Evolutionary conservation across 2,888 invertebrate genomes (phyloP).

Genomic region (Petrolisthes cinctipes): DNA sequence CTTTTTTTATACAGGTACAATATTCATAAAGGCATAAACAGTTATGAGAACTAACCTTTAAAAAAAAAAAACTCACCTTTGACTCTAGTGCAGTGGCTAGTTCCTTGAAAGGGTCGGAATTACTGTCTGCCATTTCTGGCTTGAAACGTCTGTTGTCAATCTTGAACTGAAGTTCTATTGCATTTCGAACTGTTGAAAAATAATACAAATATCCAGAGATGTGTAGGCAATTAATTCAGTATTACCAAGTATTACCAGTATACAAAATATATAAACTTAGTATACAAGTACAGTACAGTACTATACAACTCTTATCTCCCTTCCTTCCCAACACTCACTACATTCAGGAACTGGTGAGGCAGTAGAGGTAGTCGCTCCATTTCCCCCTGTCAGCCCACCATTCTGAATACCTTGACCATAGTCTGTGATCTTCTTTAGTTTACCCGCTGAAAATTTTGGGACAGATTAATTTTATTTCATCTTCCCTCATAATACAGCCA

Average conservation of each 20-base stretch:
- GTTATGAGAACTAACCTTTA: no score
- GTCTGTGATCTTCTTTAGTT: constrained; percentile 32
- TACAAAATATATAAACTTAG: no score
- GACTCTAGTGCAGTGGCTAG: constrained; percentile 34
- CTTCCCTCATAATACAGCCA: no score
- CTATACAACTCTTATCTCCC: no score
- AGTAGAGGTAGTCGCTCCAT: background rate
- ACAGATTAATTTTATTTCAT: no score
- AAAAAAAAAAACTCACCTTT: constrained; percentile 18
- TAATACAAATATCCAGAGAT: no score
- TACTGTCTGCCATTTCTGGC: background rate
- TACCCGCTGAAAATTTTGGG: constrained; percentile 29
- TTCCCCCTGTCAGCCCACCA: constrained; percentile 12
- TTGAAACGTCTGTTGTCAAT: constrained; percentile 40
- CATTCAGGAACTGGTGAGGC: background rate
- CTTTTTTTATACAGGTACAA: no score
- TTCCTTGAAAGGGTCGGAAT: constrained; percentile 16
- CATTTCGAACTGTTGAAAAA: constrained; percentile 39
- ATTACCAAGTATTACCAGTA: no score
- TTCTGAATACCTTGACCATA: constrained; percentile 35
- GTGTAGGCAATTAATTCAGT: no score
- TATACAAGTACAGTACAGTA: no score
- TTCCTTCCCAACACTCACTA: background rate
- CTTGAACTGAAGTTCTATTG: constrained; percentile 51
- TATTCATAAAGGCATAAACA: no score